A percentile compares a stretch with the other conserved stretches of the same genome.
These are phyloP conservation scores for Sphaerodactylus townsendi DNA, from an alignment of 2,113 vertebrate genomes.

Conservation along the genomic window DNA sequence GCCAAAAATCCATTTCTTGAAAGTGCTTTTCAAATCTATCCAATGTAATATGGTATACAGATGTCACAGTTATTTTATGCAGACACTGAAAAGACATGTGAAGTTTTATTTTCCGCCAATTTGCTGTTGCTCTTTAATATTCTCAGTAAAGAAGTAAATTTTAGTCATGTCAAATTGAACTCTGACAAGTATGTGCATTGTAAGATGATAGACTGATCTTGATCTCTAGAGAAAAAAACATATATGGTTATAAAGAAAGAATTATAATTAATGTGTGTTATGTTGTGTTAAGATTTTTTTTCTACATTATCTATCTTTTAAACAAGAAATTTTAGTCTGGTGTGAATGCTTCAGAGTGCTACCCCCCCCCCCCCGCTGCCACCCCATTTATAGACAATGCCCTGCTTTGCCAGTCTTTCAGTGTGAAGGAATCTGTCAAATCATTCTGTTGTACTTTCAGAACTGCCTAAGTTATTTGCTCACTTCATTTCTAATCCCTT, in stretches of 20 bases:
- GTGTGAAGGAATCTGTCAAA: slow-evolving; percentile 61
- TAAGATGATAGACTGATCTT: slow-evolving; percentile 39
- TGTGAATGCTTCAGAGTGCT: slow-evolving; percentile 45
- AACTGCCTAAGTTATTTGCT: slow-evolving; percentile 37
- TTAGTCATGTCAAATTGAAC: slow-evolving; percentile 39
- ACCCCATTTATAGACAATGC: slow-evolving; percentile 44
- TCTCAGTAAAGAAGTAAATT: slow-evolving; percentile 39
- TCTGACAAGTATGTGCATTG: slow-evolving; percentile 23
- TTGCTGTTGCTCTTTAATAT: slow-evolving; percentile 37
- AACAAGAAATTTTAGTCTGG: slow-evolving; percentile 40
- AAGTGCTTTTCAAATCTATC: not conserved
- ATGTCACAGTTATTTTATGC: slow-evolving; percentile 28
- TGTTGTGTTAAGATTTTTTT: slow-evolving; percentile 31
- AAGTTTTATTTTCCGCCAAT: slow-evolving; percentile 45
- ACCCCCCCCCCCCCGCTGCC: too few relatives aligned
- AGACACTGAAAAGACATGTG: not conserved
- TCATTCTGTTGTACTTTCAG: slow-evolving; percentile 59
- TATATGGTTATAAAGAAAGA: slow-evolving; percentile 19
- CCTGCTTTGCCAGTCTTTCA: slow-evolving; percentile 51
- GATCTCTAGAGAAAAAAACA: slow-evolving; percentile 25
- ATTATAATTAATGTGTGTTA: slow-evolving; percentile 10
- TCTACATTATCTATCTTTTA: not conserved
- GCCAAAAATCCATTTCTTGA: not conserved
- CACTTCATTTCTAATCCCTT: too few relatives aligned
- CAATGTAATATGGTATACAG: slow-evolving; percentile 19